A percentile compares a stretch with the other conserved stretches of the same genome.
Evolutionary conservation across 64 coral and sea anemone genomes (phyloP).

Genomic region (Astreopora myriophthalma): DNA sequence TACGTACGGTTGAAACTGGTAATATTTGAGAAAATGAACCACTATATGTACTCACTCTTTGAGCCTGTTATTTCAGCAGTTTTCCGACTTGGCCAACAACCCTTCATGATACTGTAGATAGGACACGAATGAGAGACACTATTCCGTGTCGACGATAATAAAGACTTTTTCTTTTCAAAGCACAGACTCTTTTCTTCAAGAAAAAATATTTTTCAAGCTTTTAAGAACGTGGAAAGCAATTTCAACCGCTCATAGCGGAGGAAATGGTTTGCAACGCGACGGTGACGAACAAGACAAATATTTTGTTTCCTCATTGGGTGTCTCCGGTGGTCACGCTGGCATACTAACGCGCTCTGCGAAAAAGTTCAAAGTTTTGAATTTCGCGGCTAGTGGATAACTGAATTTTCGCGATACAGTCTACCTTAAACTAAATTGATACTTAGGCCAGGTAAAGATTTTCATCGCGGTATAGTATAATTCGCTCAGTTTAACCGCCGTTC

Average conservation of each 20-base stretch:
- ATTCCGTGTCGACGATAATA: too few relatives aligned
- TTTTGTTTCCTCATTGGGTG: not conserved
- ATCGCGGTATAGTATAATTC: too few relatives aligned
- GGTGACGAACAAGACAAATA: not conserved
- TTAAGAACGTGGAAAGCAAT: not conserved
- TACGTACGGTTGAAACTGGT: not conserved
- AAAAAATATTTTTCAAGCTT: not conserved
- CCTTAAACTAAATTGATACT: too few relatives aligned
- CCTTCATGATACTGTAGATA: constrained; percentile 3
- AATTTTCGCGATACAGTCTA: too few relatives aligned
- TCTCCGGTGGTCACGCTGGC: not conserved
- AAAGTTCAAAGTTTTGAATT: too few relatives aligned
- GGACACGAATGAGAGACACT: not conserved
- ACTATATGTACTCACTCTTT: not conserved
- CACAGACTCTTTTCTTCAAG: too few relatives aligned
- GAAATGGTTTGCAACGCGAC: not conserved
- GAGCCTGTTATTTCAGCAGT: not conserved
- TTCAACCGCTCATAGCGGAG: not conserved
- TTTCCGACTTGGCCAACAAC: not conserved
- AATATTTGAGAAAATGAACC: too few relatives aligned
- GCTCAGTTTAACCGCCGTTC: too few relatives aligned
- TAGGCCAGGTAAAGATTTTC: too few relatives aligned
- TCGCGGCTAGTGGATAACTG: too few relatives aligned
- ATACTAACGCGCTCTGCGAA: too few relatives aligned
- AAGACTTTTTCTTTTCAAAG: too few relatives aligned